phyloP scores from a whole-genome alignment of 2,113 vertebrate genomes.

The Himantopus leucocephalus region DNA sequence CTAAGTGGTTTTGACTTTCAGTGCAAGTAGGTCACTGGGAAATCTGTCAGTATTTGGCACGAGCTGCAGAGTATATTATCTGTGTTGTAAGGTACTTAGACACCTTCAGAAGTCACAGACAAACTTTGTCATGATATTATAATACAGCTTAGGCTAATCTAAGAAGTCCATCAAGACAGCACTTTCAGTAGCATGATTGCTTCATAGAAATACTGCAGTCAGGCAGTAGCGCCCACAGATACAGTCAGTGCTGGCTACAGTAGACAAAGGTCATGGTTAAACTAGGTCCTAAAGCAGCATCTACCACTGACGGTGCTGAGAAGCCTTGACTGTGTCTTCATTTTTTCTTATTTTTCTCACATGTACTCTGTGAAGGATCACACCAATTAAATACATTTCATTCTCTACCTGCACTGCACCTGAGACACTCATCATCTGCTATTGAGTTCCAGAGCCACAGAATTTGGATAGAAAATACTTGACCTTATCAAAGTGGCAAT shows the following conservation, averaged over 20 bases:
- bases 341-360: not conserved
- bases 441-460: not conserved
- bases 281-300: not conserved
- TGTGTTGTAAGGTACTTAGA: not conserved
- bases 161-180: not conserved
- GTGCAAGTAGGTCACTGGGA: not conserved
- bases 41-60: not conserved
- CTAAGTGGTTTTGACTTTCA: not conserved
- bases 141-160: not conserved
- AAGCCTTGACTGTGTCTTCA: not conserved
- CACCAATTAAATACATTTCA: not conserved
- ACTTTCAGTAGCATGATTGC: not conserved
- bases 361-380: not conserved
- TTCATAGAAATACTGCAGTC: not conserved
- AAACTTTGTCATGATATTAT: not conserved
- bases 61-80: not conserved
- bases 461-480: not conserved
- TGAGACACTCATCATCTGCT: not conserved
- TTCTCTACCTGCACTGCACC: not conserved
- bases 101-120: not conserved
- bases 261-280: not conserved
- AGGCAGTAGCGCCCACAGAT: not conserved
- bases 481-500: constrained; percentile 35
- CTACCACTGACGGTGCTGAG: not conserved
- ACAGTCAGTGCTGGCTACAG: not conserved